These are phyloP conservation scores for Diadema setosum DNA, from an alignment of 35 echinoderm and acorn worm genomes.

Conservation along the genomic window DNA sequence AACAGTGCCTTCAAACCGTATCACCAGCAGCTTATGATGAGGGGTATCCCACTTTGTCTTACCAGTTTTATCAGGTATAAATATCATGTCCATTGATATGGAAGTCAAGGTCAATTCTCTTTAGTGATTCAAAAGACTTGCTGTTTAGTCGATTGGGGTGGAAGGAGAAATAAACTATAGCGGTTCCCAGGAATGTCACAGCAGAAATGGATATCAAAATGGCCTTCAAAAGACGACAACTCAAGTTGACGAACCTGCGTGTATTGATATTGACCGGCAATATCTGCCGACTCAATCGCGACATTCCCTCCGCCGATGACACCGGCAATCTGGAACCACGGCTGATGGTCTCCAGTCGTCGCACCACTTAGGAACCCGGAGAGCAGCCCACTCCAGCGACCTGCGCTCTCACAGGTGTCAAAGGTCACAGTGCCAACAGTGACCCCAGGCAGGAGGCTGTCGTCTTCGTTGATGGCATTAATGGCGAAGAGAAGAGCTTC, in stretches of 20 bases:
- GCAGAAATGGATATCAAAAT: too few species aligned
- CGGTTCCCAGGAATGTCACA: too few species aligned
- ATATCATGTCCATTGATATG: too few species aligned
- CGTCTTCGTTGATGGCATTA: slow-evolving; percentile 62
- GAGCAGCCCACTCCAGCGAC: slow-evolving; percentile 32
- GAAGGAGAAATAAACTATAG: too few species aligned
- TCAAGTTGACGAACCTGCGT: slow-evolving; percentile 87
- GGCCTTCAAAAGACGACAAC: too few species aligned
- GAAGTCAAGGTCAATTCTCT: too few species aligned
- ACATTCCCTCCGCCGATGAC: slow-evolving; percentile 54
- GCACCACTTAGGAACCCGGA: slow-evolving; percentile 45
- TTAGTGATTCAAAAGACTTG: too few species aligned
- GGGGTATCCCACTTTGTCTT: too few species aligned
- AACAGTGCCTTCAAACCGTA: too few species aligned
- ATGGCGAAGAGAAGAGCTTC: slow-evolving; percentile 89
- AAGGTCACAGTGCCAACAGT: slow-evolving; percentile 60
- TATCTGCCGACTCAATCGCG: not conserved
- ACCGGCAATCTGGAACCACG: slow-evolving; percentile 55
- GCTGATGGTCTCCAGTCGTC: not conserved
- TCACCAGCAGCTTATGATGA: too few species aligned
- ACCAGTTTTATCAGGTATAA: too few species aligned
- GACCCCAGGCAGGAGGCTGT: slow-evolving; percentile 50
- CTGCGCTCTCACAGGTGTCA: slow-evolving; percentile 63
- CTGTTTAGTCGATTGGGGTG: too few species aligned
- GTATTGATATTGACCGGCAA: slow-evolving; percentile 55